These are phyloP conservation scores for Diabrotica balteata DNA, from an alignment of 2,888 invertebrate genomes.

Conservation along the genomic window DNA sequence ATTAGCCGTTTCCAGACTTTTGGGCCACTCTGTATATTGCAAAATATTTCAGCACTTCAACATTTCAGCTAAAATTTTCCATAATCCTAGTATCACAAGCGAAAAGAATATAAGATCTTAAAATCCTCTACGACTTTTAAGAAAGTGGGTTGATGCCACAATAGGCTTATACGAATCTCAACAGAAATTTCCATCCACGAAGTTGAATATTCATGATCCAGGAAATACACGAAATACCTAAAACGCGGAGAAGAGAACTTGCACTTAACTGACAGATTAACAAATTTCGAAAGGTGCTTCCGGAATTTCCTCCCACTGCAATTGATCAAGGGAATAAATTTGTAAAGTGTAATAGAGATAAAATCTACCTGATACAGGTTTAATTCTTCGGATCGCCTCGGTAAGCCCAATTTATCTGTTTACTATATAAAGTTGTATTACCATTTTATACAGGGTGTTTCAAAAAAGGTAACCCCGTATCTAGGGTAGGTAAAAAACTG, in stretches of 20 bases:
- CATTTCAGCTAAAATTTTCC: too few species aligned
- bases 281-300: background rate
- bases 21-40: too few species aligned
- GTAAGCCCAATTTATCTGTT: too few species aligned
- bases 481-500: too few species aligned
- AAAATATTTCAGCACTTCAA: too few species aligned
- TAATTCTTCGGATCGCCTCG: too few species aligned
- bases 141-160: background rate
- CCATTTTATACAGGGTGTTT: too few species aligned
- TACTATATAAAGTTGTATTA: too few species aligned
- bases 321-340: background rate
- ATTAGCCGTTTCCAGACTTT: too few species aligned
- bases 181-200: background rate
- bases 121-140: background rate
- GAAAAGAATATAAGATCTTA: background rate
- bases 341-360: background rate
- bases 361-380: too few species aligned
- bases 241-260: background rate
- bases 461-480: too few species aligned
- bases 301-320: background rate
- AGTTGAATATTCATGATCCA: slow-evolving; percentile 10
- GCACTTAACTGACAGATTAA: slow-evolving; percentile 2
- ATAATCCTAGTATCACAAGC: too few species aligned
- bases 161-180: slow-evolving; percentile 8
- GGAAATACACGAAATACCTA: slow-evolving; percentile 5